Conservation (phyloP, 2,888 invertebrate species). For the Eristalinus sepulchralis region DNA sequence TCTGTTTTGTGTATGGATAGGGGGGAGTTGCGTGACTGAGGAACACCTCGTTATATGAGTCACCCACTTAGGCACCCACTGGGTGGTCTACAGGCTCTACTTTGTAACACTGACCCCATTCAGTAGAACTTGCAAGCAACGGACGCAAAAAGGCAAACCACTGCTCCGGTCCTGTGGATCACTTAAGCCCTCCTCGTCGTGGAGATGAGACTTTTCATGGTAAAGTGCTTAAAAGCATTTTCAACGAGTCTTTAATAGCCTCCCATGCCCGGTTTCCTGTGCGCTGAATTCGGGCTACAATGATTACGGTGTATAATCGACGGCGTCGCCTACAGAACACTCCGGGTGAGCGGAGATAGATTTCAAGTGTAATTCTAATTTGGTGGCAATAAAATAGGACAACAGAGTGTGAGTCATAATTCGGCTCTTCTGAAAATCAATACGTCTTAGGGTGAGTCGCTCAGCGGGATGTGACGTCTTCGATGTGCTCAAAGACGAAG, state of each 20-base stretch:
- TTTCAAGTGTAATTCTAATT: conserved; percentile 51
- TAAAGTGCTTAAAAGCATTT: conserved; percentile 55
- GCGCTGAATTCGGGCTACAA: neutral
- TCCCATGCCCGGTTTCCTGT: neutral
- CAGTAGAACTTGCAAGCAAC: neutral
- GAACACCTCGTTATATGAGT: neutral
- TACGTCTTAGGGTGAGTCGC: neutral
- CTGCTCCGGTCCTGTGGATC: conserved; percentile 1
- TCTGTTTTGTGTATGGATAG: neutral
- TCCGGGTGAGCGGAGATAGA: conserved; percentile 31
- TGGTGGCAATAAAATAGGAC: conserved; percentile 25
- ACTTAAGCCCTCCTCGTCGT: conserved; percentile 22
- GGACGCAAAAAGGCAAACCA: neutral
- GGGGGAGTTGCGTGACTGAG: neutral
- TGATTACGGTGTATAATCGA: conserved; percentile 6
- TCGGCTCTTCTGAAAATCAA: neutral
- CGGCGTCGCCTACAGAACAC: neutral
- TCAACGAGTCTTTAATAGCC: conserved; percentile 33
- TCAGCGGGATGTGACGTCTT: neutral
- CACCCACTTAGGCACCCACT: neutral
- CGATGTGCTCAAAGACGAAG: neutral
- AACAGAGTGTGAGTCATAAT: neutral
- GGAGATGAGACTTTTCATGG: conserved; percentile 24
- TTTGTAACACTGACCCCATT: conserved; percentile 38
- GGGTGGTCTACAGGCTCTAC: neutral